phyloP scores from a whole-genome alignment of 2,113 vertebrate species.

The Orthochromis malagaraziensis region DNA sequence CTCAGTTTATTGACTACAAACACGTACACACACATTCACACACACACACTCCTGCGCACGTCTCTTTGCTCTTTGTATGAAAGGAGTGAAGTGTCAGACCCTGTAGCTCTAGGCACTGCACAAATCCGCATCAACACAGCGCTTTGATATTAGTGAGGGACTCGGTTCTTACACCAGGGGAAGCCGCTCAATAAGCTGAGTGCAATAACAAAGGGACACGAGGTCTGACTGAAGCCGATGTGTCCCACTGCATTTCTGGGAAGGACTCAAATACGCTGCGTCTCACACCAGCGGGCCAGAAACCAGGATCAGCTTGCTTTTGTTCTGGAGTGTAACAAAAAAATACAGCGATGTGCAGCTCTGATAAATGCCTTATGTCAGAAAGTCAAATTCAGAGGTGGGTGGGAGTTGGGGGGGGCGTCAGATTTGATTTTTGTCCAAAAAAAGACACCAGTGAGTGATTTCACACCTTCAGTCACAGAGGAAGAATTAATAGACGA shows the following conservation, averaged over 20 bases:
- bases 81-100: background rate
- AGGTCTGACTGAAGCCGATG: background rate
- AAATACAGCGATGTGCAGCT: background rate
- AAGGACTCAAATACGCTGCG: background rate
- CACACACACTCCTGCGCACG: background rate
- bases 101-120: background rate
- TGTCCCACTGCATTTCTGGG: background rate
- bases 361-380: background rate
- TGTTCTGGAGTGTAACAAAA: background rate
- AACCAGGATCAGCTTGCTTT: background rate
- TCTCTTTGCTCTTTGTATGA: background rate
- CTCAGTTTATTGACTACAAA: background rate
- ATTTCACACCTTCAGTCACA: background rate
- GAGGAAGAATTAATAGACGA: background rate
- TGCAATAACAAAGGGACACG: background rate
- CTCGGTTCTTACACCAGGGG: slow-evolving; percentile 33
- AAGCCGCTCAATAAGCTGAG: slow-evolving; percentile 23
- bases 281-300: background rate
- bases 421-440: background rate
- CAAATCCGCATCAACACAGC: slow-evolving; percentile 24
- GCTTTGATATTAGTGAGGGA: slow-evolving; percentile 44
- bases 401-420: background rate
- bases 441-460: background rate
- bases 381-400: background rate
- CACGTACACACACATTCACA: background rate